These are phyloP conservation scores for Thermophis baileyi DNA, from an alignment of 2,113 vertebrate species.

Conservation along the genomic window DNA sequence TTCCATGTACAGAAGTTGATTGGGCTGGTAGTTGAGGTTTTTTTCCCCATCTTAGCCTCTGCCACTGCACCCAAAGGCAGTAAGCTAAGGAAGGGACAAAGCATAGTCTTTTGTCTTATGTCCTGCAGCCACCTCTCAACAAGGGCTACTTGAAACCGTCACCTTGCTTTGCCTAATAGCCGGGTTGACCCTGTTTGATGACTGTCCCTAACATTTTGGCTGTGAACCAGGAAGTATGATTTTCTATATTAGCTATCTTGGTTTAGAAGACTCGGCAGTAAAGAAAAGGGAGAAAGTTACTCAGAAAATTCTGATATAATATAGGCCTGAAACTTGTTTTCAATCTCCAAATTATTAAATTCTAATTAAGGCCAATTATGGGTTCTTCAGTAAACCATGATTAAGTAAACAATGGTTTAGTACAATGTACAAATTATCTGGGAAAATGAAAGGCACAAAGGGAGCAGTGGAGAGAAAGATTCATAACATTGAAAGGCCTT, in stretches of 20 bases:
- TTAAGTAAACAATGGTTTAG: not conserved
- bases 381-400: not conserved
- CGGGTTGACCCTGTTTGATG: not conserved
- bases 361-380: not conserved
- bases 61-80: not conserved
- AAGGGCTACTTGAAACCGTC: not conserved
- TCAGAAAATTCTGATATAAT: not conserved
- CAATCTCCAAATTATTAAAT: not conserved
- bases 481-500: not conserved
- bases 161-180: not conserved
- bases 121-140: not conserved
- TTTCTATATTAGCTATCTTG: not conserved
- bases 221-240: not conserved
- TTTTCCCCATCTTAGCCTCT: not conserved
- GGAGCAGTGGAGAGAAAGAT: not conserved
- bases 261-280: not conserved
- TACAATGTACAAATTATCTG: not conserved
- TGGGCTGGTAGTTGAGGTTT: not conserved
- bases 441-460: not conserved
- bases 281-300: not conserved
- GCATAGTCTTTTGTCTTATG: not conserved
- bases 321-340: not conserved
- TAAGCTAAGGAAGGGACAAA: not conserved
- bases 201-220: not conserved
- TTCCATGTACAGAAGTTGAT: not conserved